phyloP scores from a whole-genome alignment of 2,888 invertebrate species.

The Ophion obscuratus region DNA sequence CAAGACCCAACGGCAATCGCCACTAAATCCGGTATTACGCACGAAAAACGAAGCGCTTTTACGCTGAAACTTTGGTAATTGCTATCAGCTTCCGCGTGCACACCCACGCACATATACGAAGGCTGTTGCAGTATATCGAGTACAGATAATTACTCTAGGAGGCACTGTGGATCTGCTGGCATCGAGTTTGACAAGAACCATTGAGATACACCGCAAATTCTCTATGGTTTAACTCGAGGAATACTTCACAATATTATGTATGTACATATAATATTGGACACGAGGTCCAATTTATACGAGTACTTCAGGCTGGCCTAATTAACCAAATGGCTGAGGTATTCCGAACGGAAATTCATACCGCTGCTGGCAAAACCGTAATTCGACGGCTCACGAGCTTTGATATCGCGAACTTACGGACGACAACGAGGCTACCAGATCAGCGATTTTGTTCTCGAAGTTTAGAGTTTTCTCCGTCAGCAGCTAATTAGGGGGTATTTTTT shows the following conservation, averaged over 20 bases:
- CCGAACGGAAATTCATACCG: background rate
- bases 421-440: background rate
- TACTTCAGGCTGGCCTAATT: constrained; percentile 1
- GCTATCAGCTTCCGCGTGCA: constrained; percentile 12
- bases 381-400: background rate
- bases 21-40: background rate
- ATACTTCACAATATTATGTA: constrained; percentile 10
- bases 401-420: background rate
- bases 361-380: background rate
- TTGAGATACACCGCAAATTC: constrained; percentile 10
- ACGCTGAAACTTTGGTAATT: constrained; percentile 53
- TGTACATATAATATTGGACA: constrained; percentile 2
- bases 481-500: no score
- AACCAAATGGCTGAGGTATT: constrained; percentile 5
- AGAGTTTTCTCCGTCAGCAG: background rate
- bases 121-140: background rate
- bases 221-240: constrained; percentile 11
- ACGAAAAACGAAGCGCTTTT: constrained; percentile 27
- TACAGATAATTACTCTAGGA: constrained; percentile 7
- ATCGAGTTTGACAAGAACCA: constrained; percentile 34
- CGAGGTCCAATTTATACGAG: constrained; percentile 20
- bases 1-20: background rate
- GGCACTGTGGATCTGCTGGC: background rate
- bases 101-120: background rate
- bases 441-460: background rate